These are phyloP conservation scores for Oscheius onirici DNA, from an alignment of 2,888 invertebrate species.

Conservation along the genomic window DNA sequence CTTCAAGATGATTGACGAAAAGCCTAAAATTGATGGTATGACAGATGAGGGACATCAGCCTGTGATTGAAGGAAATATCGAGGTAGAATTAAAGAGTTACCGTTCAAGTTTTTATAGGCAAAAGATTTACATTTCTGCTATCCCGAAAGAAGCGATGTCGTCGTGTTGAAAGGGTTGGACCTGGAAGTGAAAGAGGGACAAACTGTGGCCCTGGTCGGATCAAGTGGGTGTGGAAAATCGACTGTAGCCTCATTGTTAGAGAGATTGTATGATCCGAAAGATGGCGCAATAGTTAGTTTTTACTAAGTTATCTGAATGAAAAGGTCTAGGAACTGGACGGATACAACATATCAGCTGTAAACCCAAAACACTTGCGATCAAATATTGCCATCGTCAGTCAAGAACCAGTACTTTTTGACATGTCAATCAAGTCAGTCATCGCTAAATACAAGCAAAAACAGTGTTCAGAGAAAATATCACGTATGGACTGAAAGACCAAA, in stretches of 20 bases:
- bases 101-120: slow-evolving; percentile 60
- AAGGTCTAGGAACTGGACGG: slow-evolving; percentile 68
- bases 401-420: slow-evolving; percentile 73
- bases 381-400: slow-evolving; percentile 73
- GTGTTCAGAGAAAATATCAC: slow-evolving; percentile 59
- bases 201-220: slow-evolving; percentile 73
- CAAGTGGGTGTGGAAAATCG: slow-evolving; percentile 73
- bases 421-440: slow-evolving; percentile 69
- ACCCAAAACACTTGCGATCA: slow-evolving; percentile 69
- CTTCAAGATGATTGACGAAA: slow-evolving; percentile 71
- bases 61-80: slow-evolving; percentile 23
- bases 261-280: slow-evolving; percentile 83
- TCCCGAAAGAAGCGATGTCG: slow-evolving; percentile 70
- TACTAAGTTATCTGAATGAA: neutral
- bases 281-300: slow-evolving; percentile 77
- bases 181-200: slow-evolving; percentile 21
- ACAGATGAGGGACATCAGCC: neutral
- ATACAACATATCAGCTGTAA: slow-evolving; percentile 63
- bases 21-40: slow-evolving; percentile 28
- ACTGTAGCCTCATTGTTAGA: slow-evolving; percentile 76
- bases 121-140: slow-evolving; percentile 69
- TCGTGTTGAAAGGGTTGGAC: slow-evolving; percentile 36
- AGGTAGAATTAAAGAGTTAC: too few species aligned
- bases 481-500: slow-evolving; percentile 61
- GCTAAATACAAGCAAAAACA: neutral